Percentiles rank a stretch among this genome's conserved stretches.
Evolutionary conservation across 2,797 vertebrate genomes (phyloP).

Genomic region (Eulemur albifrons): DNA sequence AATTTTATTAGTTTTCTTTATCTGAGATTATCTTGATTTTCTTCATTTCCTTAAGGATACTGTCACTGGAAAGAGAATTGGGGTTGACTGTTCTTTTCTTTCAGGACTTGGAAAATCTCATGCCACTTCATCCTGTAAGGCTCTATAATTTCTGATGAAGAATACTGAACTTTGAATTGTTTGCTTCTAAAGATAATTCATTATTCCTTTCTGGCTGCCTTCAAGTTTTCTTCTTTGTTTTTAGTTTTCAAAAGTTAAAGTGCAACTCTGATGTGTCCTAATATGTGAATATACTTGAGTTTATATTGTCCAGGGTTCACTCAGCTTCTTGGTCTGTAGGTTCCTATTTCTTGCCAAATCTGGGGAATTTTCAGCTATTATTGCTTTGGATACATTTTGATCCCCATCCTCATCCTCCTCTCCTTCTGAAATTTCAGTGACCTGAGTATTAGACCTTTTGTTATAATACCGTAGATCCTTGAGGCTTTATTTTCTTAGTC

Average conservation of each 20-base stretch:
- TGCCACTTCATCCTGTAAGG: background rate
- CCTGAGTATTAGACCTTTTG: background rate
- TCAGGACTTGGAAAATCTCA: background rate
- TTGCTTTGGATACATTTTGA: background rate
- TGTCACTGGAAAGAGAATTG: background rate
- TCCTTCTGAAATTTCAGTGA: background rate
- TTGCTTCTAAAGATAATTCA: background rate
- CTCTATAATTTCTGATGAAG: background rate
- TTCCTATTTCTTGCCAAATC: background rate
- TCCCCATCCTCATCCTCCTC: background rate
- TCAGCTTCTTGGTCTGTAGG: background rate
- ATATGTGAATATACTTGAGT: background rate
- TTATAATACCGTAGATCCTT: background rate
- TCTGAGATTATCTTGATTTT: background rate
- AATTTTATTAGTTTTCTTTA: background rate
- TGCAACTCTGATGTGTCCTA: background rate
- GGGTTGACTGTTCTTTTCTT: background rate
- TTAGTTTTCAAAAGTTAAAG: constrained; percentile 25
- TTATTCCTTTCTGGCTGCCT: background rate
- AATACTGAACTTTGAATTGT: background rate
- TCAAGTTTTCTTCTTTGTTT: background rate
- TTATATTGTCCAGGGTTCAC: background rate
- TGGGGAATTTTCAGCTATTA: background rate
- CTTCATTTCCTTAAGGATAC: background rate
- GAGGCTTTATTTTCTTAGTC: background rate